Base-by-base conservation (phyloP, 2,113 vertebrate genomes). In the Stegostoma tigrinum region DNA sequence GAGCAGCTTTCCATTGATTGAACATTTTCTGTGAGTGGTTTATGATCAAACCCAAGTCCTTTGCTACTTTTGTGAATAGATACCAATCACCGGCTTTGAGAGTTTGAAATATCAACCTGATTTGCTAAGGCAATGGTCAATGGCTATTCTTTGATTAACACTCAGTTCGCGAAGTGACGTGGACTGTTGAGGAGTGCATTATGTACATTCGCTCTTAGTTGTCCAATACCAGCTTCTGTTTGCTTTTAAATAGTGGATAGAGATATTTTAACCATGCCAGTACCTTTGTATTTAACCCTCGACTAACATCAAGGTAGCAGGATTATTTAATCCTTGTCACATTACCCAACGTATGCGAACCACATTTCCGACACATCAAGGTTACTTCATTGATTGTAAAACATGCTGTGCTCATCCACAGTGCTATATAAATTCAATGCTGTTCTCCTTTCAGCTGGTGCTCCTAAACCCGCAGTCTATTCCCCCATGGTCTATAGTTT, bases 11-110 rank as follows among this genome's bases (percentile, higher is more conserved):
- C 15, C 67, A 61, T 95, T 95, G 23, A 72, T 34, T 95, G 64
- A 72, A 42, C 42, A 70, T 45, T 95, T 72, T 30, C 42, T 52
- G 68, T 48, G 27, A 52, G 14, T 34, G 45, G 94, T 75, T 90
- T 52, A 90, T 90, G 15, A 90, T 90, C 87, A 90, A 52, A 61
- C 52, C 52, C 87, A 90, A 90, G 61, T 61, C 87, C 87, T n/a
- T 90, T 52, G 42, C 67, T 27, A 52, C 94, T 30, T 95, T 75
- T 72, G 23, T 45, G 48, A 70, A 94, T 48, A 24, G 67, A 48
- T 5, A 70, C 66, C 93, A 94, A 90, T 95, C 45, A 95, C 34
- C 34, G 38, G 23, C 5, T 72, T 72, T 15, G 52, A 75, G 38
- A 30, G 14, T 52, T 72, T 72, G 42, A 34, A 48, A 70, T 52